Base-by-base conservation (phyloP, 2,113 vertebrate genomes). In the Anhinga rufa region DNA sequence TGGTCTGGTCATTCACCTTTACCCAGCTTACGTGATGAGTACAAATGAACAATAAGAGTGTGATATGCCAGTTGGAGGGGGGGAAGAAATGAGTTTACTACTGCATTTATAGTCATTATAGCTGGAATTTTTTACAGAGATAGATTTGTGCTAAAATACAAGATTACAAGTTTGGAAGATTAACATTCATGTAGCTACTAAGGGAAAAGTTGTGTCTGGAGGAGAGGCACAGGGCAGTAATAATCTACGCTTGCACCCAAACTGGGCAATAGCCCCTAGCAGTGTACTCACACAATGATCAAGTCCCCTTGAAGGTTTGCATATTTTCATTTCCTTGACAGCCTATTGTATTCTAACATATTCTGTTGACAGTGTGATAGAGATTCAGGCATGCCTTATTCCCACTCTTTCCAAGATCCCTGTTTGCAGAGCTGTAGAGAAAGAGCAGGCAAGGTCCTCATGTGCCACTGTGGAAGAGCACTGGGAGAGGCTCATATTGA, bases 381-480 rank as follows among this genome's bases (percentile, higher is more conserved):
- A 62, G 20, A 75, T 49, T 31, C 48, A 62, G 69, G 32, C 7
- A 1, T 42, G n/a, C 19, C 61, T 66, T 55, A 46, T 51, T 54
- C 66, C 28, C 7, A 2, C 34, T 55, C 6, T 71, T 85, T 79
- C n/a, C 48, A 92, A 78, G 65, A 74, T 54, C 14, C 7, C 7
- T 61, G 17, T 91, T 90, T 18, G 29, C 24, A 49, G 14, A 62
- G 32, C 40, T 90, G 57, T 1, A 1, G 16, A 65, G 48, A 58
- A 72, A 62, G 25, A 85, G 12, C 17, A 42, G 65, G 46, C 9
- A 28, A 17, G 7, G 14, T 69, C 28, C 36, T 74, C 29, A 44
- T 1, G 0, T 79, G 38, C 32, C 1, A 0, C 25, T 48, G 7
- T 51, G 34, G 21, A 78, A 88, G 20, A 76, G 52, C 62, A 12